Evolutionary conservation across 2,113 vertebrate genomes (phyloP).

Genomic region (Eptatretus burgeri): DNA sequence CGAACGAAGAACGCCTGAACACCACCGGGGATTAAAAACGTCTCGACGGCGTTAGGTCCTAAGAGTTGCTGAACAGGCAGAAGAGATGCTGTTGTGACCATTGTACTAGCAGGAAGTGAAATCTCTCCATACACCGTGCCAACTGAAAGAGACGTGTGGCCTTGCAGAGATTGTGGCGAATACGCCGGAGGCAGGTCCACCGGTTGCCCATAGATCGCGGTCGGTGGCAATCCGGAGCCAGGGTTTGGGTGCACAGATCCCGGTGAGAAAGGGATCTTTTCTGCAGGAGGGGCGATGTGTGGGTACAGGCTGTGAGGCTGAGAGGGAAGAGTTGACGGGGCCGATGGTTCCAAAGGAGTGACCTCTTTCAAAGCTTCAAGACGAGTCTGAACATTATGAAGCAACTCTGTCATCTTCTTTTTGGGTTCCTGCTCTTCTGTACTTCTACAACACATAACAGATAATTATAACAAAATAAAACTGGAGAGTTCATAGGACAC

Average conservation of each 20-base stretch:
- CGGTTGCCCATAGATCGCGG: constrained; percentile 9
- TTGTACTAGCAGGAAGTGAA: constrained; percentile 34
- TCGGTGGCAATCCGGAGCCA: not conserved
- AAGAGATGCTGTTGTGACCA: constrained; percentile 16
- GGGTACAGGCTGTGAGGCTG: not conserved
- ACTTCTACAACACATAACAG: too few species aligned
- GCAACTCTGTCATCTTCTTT: too few species aligned
- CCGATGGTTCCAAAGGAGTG: too few species aligned
- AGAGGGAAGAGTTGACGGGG: too few species aligned
- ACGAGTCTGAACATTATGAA: too few species aligned
- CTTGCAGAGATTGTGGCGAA: constrained; percentile 44
- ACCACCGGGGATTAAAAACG: constrained; percentile 55
- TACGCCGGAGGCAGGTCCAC: constrained; percentile 52
- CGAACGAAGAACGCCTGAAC: constrained; percentile 90
- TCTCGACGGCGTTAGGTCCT: constrained; percentile 52
- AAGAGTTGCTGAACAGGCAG: constrained; percentile 29
- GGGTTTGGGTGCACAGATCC: not conserved
- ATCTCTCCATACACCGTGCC: constrained; percentile 61
- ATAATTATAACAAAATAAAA: too few species aligned
- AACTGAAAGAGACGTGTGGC: constrained; percentile 57
- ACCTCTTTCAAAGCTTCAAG: too few species aligned
- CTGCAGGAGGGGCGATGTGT: not conserved
- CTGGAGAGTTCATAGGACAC: too few species aligned
- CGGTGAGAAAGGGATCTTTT: not conserved
- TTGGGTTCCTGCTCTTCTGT: too few species aligned